Conservation (phyloP, 2,113 vertebrate genomes). For the Prochilodus magdalenae region DNA sequence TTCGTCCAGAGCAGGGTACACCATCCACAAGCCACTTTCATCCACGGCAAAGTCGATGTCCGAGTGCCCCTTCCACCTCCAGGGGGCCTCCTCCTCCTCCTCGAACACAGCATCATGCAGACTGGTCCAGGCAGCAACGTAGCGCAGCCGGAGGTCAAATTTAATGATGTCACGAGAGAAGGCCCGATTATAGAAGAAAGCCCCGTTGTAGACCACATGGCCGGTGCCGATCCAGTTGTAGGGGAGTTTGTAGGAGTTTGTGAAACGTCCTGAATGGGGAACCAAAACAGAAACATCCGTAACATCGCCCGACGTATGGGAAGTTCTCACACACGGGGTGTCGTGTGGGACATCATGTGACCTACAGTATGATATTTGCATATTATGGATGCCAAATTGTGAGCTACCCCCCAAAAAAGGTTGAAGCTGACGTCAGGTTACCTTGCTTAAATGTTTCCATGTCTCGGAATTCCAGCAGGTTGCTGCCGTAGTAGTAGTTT, state of each 20-base stretch:
- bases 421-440: slow-evolving; percentile 53
- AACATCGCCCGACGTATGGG: slow-evolving; percentile 16
- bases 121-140: slow-evolving; percentile 90
- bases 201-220: slow-evolving; percentile 88
- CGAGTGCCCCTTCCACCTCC: slow-evolving; percentile 82
- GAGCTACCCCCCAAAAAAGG: no score
- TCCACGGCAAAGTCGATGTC: slow-evolving; percentile 93
- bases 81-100: slow-evolving; percentile 77
- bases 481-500: slow-evolving; percentile 89
- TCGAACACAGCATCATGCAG: slow-evolving; percentile 89
- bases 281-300: slow-evolving; percentile 19
- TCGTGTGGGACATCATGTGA: no score
- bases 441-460: slow-evolving; percentile 92
- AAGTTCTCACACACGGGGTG: no score
- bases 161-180: slow-evolving; percentile 94
- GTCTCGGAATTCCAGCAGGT: slow-evolving; percentile 89
- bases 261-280: slow-evolving; percentile 68
- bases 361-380: no score
- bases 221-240: slow-evolving; percentile 95
- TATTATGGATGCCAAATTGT: no score
- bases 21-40: slow-evolving; percentile 92
- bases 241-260: slow-evolving; percentile 93
- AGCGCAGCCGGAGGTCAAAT: slow-evolving; percentile 88
- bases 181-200: slow-evolving; percentile 94
- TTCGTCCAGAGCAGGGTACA: slow-evolving; percentile 90